Base-by-base conservation (phyloP, 2,797 vertebrate species). In the Spondyliosoma cantharus region DNA sequence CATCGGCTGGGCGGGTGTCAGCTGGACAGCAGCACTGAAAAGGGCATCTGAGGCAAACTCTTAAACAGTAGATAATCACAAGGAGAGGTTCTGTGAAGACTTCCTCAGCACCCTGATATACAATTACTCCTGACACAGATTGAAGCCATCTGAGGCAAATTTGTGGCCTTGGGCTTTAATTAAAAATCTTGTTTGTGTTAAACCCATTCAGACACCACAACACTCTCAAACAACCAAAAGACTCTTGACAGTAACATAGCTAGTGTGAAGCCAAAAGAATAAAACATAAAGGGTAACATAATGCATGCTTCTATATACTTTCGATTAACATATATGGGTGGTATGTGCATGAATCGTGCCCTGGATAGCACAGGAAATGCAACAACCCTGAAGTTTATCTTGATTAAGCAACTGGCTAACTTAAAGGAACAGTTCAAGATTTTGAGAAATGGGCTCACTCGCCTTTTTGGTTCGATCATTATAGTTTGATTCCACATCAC, bases 21-120 rank as follows among this genome's bases (percentile, higher is more conserved):
- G 61, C 29, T 58, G 27, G 27, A 29, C 22, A 57, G 50, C 50
- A 56, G 25, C 59, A 37, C 56, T 43, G 76, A 60, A 58, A 37
- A 7, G 5, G 17, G 16, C 48, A 65, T 57, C 46, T 43, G 12
- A 49, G 25, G 46, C 32, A 46, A 85, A 53, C 29, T 29, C 22
- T 45, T 22, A 32, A 53, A 66, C 62, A 62, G 63, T 13, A 22
- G 29, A 58, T 46, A 69, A 62, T 57, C 53, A 68, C 22, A 59
- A 20, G 43, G 46, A 60, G 25, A 13, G 5, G 5, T 7, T 20
- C 7, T 37, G 37, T 37, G 37, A 37, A 11, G 37, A 37, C 9
- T 37, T 37, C 37, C 37, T 37, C 8, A 9, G 37, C 37, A 37
- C 37, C 9, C 37, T 37, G 37, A 37, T 37, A 37, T 37, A 37